These are phyloP conservation scores for Dolichallabes microphthalmus DNA, from an alignment of 2,113 vertebrate species.

Conservation along the genomic window DNA sequence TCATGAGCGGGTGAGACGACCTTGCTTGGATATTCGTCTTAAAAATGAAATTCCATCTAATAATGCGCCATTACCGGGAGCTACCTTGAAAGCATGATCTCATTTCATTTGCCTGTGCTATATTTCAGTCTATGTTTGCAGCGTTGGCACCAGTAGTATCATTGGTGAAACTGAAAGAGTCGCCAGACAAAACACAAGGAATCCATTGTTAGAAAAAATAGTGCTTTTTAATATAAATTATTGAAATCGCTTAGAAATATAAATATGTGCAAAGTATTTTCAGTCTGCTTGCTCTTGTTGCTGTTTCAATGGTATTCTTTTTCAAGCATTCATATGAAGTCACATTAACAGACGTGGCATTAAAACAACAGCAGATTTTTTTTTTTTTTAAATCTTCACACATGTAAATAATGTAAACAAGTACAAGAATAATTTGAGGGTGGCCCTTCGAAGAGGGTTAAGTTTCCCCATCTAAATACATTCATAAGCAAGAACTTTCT, in stretches of 20 bases:
- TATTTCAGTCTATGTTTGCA: not conserved
- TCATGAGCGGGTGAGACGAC: not conserved
- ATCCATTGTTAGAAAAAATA: conserved; percentile 87
- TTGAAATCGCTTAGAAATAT: conserved; percentile 89
- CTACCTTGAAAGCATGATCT: not conserved
- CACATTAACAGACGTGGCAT: conserved; percentile 74
- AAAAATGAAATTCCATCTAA: not conserved
- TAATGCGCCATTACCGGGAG: not conserved
- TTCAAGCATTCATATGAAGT: conserved; percentile 84
- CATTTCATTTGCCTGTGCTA: not conserved
- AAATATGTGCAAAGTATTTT: conserved; percentile 97
- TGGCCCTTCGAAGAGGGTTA: conserved; percentile 36
- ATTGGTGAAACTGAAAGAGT: not conserved
- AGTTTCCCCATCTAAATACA: conserved; percentile 58
- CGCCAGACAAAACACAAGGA: conserved; percentile 39
- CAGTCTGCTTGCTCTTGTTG: conserved; percentile 63
- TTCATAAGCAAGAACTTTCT: conserved; percentile 58
- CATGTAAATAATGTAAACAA: conserved; percentile 82
- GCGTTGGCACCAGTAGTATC: not conserved
- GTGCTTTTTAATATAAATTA: conserved; percentile 99
- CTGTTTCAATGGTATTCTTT: conserved; percentile 68
- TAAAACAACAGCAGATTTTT: conserved; percentile 73
- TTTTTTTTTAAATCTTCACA: no score
- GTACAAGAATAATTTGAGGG: conserved; percentile 57
- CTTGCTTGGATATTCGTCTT: not conserved